These are phyloP conservation scores for Orchestia grillus DNA, from an alignment of 1,140 invertebrate species.

Conservation along the genomic window DNA sequence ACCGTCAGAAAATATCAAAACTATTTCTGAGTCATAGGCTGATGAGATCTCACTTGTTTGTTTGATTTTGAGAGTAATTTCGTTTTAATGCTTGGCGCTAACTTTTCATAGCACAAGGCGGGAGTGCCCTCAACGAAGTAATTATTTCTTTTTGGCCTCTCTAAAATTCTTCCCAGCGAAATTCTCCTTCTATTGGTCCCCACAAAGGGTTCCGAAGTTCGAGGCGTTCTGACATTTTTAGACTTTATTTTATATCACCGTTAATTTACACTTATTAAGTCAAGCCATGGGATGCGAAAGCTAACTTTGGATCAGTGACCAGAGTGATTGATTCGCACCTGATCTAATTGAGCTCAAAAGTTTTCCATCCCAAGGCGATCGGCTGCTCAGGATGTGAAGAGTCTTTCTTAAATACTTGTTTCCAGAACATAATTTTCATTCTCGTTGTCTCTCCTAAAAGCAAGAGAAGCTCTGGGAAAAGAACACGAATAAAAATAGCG, in stretches of 20 bases:
- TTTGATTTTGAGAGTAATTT: neutral
- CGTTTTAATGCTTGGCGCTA: neutral
- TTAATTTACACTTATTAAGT: slow-evolving; percentile 25
- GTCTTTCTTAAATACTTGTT: neutral
- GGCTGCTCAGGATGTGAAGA: neutral
- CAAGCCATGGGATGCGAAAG: slow-evolving; percentile 14
- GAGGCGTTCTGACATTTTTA: neutral
- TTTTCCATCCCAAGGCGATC: neutral
- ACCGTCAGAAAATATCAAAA: neutral
- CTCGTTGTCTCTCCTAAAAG: neutral
- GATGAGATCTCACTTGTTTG: neutral
- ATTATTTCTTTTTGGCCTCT: neutral
- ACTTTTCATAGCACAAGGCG: neutral
- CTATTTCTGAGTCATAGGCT: neutral
- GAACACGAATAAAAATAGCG: neutral
- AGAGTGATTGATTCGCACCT: slow-evolving; percentile 42
- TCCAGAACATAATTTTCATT: neutral
- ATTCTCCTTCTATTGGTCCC: neutral
- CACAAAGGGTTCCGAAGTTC: neutral
- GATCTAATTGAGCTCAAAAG: slow-evolving; percentile 53
- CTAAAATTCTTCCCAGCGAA: neutral
- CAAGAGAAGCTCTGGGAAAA: neutral
- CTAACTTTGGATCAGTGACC: slow-evolving; percentile 41
- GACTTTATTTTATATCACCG: neutral
- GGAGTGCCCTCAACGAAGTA: neutral